Percentiles rank a stretch among this genome's conserved stretches.
Conservation (phyloP, 2,797 vertebrate species). For the Salarias fasciatus region DNA sequence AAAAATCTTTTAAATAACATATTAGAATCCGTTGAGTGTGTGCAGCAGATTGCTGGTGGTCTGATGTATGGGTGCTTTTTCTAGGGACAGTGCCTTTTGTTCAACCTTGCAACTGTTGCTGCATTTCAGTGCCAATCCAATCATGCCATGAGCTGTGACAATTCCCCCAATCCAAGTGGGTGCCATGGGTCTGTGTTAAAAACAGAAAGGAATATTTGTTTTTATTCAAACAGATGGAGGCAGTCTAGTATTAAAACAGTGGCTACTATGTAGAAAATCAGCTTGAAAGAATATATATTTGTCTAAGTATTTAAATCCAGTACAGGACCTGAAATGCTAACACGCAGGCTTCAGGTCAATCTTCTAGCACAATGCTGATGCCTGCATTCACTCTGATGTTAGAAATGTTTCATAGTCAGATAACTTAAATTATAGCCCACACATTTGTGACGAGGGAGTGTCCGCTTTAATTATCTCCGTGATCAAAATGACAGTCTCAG, state of each 20-base stretch:
- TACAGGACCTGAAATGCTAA: not conserved
- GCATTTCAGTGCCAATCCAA: constrained; percentile 63
- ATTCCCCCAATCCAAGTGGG: constrained; percentile 44
- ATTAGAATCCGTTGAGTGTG: constrained; percentile 52
- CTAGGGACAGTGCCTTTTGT: constrained; percentile 42
- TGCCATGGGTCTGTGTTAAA: constrained; percentile 8
- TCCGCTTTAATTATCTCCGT: constrained; percentile 9
- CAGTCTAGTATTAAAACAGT: not conserved
- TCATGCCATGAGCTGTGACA: constrained; percentile 66
- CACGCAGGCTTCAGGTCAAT: not conserved
- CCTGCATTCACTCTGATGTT: not conserved
- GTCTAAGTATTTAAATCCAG: not conserved
- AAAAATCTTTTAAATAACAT: constrained; percentile 21
- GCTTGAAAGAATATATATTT: not conserved
- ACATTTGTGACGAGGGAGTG: not conserved
- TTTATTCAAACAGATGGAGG: constrained; percentile 18
- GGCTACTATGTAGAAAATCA: not conserved
- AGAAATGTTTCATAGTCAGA: constrained; percentile 2
- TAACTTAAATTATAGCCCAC: constrained; percentile 6
- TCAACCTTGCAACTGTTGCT: constrained; percentile 67
- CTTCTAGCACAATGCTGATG: not conserved
- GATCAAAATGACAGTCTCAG: constrained; percentile 4
- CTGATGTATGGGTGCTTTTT: constrained; percentile 31
- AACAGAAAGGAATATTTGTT: constrained; percentile 11
- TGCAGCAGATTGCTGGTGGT: constrained; percentile 49